Evolutionary conservation across 1,140 invertebrate genomes (phyloP).

Genomic region (Neotoxoptera formosana): DNA sequence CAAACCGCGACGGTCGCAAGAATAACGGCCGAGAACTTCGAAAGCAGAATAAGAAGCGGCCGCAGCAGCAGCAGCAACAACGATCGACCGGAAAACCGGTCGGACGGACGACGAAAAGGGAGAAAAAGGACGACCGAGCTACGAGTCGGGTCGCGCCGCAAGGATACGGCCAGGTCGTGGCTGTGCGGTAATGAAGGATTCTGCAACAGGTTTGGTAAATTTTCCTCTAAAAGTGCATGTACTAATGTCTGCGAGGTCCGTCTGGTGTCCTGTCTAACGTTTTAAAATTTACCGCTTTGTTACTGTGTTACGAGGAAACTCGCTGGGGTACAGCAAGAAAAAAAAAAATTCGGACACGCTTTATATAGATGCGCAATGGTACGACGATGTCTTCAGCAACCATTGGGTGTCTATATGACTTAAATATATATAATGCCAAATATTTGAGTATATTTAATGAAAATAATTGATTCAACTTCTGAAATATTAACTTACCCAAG

Average conservation of each 20-base stretch:
- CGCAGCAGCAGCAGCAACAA: too few relatives aligned
- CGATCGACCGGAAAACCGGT: not conserved
- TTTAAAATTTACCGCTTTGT: not conserved
- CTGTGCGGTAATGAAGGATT: not conserved
- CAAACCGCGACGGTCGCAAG: not conserved
- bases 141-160: not conserved
- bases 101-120: not conserved
- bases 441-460: not conserved
- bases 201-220: not conserved
- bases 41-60: not conserved
- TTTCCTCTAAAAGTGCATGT: not conserved
- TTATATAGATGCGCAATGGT: not conserved
- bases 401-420: not conserved
- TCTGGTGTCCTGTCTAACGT: not conserved
- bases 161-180: conserved; percentile 10
- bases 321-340: not conserved
- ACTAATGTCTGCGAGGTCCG: not conserved
- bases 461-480: not conserved
- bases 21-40: not conserved
- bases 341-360: not conserved
- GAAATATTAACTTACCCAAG: not conserved
- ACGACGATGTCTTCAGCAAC: not conserved
- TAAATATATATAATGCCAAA: not conserved
- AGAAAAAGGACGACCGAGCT: not conserved
- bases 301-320: not conserved